Base-by-base conservation (phyloP, 2,797 vertebrate species). In the Hylomyscus alleni region DNA sequence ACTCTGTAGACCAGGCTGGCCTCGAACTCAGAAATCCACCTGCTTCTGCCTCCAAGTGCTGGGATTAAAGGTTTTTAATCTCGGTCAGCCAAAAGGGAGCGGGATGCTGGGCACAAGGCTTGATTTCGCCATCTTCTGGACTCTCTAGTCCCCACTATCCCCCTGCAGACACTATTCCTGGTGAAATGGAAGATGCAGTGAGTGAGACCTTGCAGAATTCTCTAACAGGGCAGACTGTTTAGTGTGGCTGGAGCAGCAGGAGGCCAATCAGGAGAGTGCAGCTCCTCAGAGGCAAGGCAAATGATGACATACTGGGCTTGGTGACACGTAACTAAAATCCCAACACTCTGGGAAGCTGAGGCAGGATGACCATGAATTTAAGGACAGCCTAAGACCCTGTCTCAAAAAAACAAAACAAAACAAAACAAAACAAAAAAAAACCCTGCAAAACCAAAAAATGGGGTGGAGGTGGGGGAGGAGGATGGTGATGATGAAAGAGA, bases 391-490 rank as follows among this genome's bases (percentile, higher is more conserved):
- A 40, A 84, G 40, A 84, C 40, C 26, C 29, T 22, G 26, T 31
- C 17, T 31, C 44, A 60, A 62, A 65, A n/a, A n/a, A n/a, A n/a
- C n/a, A n/a, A n/a, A n/a, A n/a, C n/a, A n/a, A n/a, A n/a, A n/a
- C n/a, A n/a, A n/a, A n/a, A n/a, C n/a, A n/a, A n/a, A n/a, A n/a
- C n/a, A n/a, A 65, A 40, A 72, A 75, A 75, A 75, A n/a, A 72
- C 37, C 5, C 4, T 26, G 40, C 40, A 44, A 47, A 84, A 47
- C 12, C 40, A 50, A 75, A 87, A 58, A 13, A 3, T 8, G 5
- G 13, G 5, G 65, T 5, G 6, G 50, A 8, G 8, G 14, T 7
- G 3, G 11, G 13, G 5, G 6, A 6, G 6, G 13, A 5, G 0
- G 31, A 26, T n/a, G 31, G 7, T n/a, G 19, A 5, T 15, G 62